Evolutionary conservation across 2,797 vertebrate genomes (phyloP).

Genomic region (Pangasius djambal): DNA sequence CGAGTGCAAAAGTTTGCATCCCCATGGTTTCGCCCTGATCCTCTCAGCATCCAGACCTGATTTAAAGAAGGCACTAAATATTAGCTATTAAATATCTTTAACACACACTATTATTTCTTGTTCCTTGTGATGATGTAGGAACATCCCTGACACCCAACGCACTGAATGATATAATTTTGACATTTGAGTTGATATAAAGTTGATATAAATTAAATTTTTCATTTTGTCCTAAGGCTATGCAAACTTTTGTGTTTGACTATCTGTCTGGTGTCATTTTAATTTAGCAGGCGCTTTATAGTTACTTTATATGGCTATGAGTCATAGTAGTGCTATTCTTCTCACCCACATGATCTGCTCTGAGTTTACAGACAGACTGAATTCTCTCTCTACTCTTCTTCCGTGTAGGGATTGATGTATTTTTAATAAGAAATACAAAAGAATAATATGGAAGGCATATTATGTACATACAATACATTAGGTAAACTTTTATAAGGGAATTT

Average conservation of each 20-base stretch:
- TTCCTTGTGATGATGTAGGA: not conserved
- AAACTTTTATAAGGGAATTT: not conserved
- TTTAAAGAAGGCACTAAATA: not conserved
- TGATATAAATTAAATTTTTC: not conserved
- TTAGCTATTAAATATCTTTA: not conserved
- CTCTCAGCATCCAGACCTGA: not conserved
- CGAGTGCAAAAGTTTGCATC: not conserved
- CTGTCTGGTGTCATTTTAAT: not conserved
- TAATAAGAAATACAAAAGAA: not conserved
- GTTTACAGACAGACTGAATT: conserved; percentile 2
- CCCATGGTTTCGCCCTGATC: not conserved
- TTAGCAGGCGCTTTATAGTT: not conserved
- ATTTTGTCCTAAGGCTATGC: not conserved
- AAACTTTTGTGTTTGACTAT: not conserved
- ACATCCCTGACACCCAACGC: not conserved
- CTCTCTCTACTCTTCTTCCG: not conserved
- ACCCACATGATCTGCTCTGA: not conserved
- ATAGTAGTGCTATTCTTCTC: not conserved
- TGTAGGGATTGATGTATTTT: not conserved
- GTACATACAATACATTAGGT: not conserved
- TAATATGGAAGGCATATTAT: not conserved
- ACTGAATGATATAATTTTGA: not conserved
- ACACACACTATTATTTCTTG: not conserved
- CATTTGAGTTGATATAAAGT: not conserved
- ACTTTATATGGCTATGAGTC: not conserved